phyloP scores from a whole-genome alignment of 1,140 invertebrate species.

The Anastatus disparis region DNA sequence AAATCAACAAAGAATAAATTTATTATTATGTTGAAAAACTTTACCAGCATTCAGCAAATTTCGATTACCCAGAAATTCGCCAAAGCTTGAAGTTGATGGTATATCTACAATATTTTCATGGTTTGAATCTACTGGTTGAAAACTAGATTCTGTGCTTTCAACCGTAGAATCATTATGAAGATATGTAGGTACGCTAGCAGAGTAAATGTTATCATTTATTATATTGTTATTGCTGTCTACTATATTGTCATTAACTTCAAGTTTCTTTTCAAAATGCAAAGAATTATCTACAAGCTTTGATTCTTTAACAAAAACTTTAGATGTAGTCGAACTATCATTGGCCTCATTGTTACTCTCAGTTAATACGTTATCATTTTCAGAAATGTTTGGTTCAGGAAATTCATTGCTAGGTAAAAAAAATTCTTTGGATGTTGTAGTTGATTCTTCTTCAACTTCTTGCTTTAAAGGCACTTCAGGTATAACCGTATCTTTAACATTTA shows the following conservation, averaged over 20 bases:
- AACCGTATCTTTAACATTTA: background rate
- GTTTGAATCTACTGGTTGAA: constrained; percentile 45
- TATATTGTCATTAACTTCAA: constrained; percentile 23
- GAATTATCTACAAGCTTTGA: constrained; percentile 1
- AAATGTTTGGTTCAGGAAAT: background rate
- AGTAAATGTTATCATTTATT: constrained; percentile 12
- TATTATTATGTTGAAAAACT: constrained; percentile 42
- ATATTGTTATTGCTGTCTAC: constrained; percentile 40
- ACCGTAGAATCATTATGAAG: constrained; percentile 23
- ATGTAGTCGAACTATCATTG: background rate
- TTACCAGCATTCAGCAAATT: constrained; percentile 57
- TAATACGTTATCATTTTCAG: background rate
- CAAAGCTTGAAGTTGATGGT: constrained; percentile 45
- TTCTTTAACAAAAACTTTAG: background rate
- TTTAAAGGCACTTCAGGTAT: constrained; percentile 30
- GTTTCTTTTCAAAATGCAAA: background rate
- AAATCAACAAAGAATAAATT: constrained; percentile 24
- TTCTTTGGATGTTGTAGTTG: background rate
- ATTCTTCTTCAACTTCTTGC: constrained; percentile 2
- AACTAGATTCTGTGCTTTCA: constrained; percentile 22
- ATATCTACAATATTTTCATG: constrained; percentile 40
- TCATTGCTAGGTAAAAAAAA: background rate
- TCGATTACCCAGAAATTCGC: constrained; percentile 54
- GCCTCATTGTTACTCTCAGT: background rate
- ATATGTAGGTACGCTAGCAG: constrained; percentile 1